Conservation (phyloP, 1,140 invertebrate species). For the Dolichoris vasculosae region DNA sequence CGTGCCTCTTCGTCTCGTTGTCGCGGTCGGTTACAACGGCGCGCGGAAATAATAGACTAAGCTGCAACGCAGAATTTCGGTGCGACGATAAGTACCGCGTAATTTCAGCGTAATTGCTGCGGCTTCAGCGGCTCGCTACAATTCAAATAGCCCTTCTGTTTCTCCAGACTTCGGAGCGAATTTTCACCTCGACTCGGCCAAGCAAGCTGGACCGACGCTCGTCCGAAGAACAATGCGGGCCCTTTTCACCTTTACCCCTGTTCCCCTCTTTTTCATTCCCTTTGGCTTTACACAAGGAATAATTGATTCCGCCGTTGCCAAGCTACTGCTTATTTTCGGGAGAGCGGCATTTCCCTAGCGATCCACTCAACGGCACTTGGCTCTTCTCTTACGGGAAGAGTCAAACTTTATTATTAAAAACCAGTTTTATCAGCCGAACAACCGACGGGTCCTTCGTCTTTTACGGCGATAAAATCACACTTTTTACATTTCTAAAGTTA, state of each 20-base stretch:
- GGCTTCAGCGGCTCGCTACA: slow-evolving; percentile 57
- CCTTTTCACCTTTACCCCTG: background rate
- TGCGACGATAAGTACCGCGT: slow-evolving; percentile 66
- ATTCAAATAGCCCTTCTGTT: slow-evolving; percentile 65
- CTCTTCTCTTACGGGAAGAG: background rate
- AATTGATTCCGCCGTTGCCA: slow-evolving; percentile 6
- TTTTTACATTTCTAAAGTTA: background rate
- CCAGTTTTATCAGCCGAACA: no score
- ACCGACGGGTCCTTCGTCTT: no score
- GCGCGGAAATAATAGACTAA: slow-evolving; percentile 65
- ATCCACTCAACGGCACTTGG: slow-evolving; percentile 4
- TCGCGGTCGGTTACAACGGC: background rate
- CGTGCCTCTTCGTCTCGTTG: background rate
- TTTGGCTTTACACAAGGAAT: slow-evolving; percentile 22
- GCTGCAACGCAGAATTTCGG: slow-evolving; percentile 67
- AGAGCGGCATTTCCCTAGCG: background rate
- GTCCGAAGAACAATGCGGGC: background rate
- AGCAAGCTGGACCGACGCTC: background rate
- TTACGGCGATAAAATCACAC: background rate
- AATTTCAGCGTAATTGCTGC: slow-evolving; percentile 67
- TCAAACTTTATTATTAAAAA: background rate
- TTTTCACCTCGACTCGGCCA: background rate
- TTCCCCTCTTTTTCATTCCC: slow-evolving; percentile 9
- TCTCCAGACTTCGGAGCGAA: background rate
- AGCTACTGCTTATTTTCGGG: background rate